Evolutionary conservation across 2,113 vertebrate species (phyloP), one percentile per base, ranked within the genome.

Genomic region (Paradisaea rubra): DNA sequence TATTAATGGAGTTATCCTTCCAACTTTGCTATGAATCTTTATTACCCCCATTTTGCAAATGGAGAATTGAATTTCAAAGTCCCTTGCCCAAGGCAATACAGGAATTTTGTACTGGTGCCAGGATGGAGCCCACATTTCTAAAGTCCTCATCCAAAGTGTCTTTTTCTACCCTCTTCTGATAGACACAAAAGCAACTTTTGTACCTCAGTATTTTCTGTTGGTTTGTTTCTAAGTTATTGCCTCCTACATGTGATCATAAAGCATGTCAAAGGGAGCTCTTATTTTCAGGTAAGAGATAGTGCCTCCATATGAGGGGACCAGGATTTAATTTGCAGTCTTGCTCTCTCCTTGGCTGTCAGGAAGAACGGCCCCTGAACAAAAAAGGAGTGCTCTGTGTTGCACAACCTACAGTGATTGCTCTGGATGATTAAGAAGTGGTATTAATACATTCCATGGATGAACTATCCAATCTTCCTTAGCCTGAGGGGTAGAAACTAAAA

Each of bases 391-490:
- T 93, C 49, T 53, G 52, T 74, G 33, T 97, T 97, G 72, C 95
- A 94, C 90, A 96, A 95, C 52, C n/a, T 94, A 10, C 68, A 54
- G 25, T 79, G 86, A 93, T 94, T 95, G 69, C 80, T 84, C 79
- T 61, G 53, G 72, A 90, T 95, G 82, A 96, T 95, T 97, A 95
- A 96, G 93, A 96, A 93, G 39, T 64, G 8, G 64, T 86, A 88
- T 95, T 95, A 95, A 93, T 81, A 76, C 69, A 86, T 95, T 96
- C 90, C 88, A 81, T 64, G 76, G 89, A 86, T 81, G 82, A 95
- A 83, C 42, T 93, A 81, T 86, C 93, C 93, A 93, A 88, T 95
- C 91, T 95, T 97, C 93, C 95, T 91, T 96, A 94, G 90, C 94
- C 90, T 61, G 42, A 93, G 93, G 94, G 76, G 71, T 16, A 95